These are phyloP conservation scores for Ophiodon elongatus DNA, from an alignment of 2,113 vertebrate genomes.

Conservation along the genomic window DNA sequence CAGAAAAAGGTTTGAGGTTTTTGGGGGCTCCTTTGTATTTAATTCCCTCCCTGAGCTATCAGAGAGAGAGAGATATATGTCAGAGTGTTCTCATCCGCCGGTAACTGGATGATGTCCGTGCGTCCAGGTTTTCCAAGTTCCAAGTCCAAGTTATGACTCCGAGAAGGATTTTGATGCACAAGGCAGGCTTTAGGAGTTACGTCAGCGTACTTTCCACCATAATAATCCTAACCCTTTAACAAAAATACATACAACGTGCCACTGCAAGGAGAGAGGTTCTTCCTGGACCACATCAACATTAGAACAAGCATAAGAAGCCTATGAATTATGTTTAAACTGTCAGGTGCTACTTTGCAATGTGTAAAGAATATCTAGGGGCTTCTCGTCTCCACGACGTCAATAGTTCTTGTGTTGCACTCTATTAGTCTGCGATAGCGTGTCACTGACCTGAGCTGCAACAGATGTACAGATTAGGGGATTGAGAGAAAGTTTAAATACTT, in stretches of 20 bases:
- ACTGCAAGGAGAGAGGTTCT: background rate
- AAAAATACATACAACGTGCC: background rate
- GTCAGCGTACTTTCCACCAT: constrained; percentile 9
- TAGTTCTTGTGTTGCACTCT: background rate
- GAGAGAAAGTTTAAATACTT: background rate
- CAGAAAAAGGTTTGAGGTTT: background rate
- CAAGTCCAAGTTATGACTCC: background rate
- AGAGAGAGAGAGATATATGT: background rate
- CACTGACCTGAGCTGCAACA: background rate
- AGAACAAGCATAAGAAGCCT: background rate
- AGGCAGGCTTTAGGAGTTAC: constrained; percentile 1
- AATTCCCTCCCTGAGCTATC: background rate
- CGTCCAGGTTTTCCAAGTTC: background rate
- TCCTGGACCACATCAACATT: background rate
- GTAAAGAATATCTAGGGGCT: background rate
- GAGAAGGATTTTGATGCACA: constrained; percentile 16
- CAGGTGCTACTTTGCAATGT: background rate
- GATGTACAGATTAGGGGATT: background rate
- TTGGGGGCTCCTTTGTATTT: background rate
- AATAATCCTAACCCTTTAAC: background rate
- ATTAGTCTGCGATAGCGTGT: background rate
- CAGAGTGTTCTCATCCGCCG: background rate
- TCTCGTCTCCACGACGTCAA: background rate
- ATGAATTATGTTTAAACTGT: background rate
- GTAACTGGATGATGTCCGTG: background rate